Evolutionary conservation across 2,888 invertebrate genomes (phyloP), one percentile per base, ranked within the genome.

Genomic region (Drosophila algonquin): DNA sequence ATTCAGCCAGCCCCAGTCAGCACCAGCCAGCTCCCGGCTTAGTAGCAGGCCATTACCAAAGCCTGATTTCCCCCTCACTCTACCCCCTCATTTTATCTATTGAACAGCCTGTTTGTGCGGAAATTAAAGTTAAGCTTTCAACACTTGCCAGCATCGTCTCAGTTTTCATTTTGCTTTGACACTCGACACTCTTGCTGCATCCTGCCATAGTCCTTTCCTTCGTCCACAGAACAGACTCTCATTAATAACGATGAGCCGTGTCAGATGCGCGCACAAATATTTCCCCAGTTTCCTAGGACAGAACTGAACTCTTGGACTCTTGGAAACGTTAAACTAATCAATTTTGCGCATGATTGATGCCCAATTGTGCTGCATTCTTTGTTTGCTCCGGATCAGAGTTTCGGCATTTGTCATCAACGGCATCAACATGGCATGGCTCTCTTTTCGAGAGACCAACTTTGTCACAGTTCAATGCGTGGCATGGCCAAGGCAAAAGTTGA

Each of bases 301-400:
- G 30, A 10, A 18, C 44, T 30, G 4, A 14, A 47, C 51, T 21
- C 21, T 21, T 21, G 3, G 44, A 45, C 54, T 55, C 45, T 51
- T 51, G 54, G 35, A 65, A 61, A 71, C 73, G 73, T 67, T 64
- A 18, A 76, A 71, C 82, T 85, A 85, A 87, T 87, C 84, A 85
- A 87, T 85, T 87, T 85, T 77, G 63, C 85, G 79, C 84, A 85
- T 85, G 84, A 85, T 85, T 85, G 84, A 85, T 85, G 85, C 87
- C 73, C 85, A 87, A 85, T 87, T 77, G 87, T 75, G 75, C 73
- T 83, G 76, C 84, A 82, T 83, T 83, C 86, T 83, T 80, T 83
- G 70, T 68, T 76, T 72, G 50, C 35, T 35, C 50, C 16, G 24
- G 27, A 40, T 7, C 14, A 40, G 7, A 40, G 14, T 40, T 40